Evolutionary conservation across 92 coral and sea anemone genomes (phyloP), one percentile per base, ranked within the genome.

Genomic region (Zoanthus solanderi): DNA sequence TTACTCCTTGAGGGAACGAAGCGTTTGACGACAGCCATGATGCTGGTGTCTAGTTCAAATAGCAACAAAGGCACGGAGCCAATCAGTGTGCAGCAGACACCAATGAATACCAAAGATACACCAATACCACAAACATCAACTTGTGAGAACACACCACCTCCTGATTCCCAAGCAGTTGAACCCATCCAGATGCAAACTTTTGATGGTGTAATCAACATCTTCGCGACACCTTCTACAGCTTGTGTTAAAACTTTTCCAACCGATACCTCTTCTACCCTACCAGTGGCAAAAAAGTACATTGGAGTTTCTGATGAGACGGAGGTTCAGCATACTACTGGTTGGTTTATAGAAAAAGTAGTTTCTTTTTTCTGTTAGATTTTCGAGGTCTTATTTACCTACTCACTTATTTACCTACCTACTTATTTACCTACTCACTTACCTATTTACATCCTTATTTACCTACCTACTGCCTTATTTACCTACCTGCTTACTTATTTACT

Each of bases 91-190:
- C 75, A 81, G 85, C 18, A 81, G 61, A 81, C 85, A 45, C 84
- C 84, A 17, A 44, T 28, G 37, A 4, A 34, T 17, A 6, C 58
- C 8, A 8, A 37, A 14, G 52, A 18, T 28, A 79, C 84, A 2
- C 85, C 85, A 42, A 17, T 65, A 28, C 85, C 75, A 66, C 85
- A 73, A 28, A 63, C 85, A 66, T 81, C 85, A 8, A 28, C 85
- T 14, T 81, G 85, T 30, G 75, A 81, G 9, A 81, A 46, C 75
- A 81, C 85, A 13, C 75, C 85, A n/a, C 85, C 85, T 13, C 75
- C 85, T 23, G 85, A 81, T 48, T 67, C 23, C 75, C 45, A 71
- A 13, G 46, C 18, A 45, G 85, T 31, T 65, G 45, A 50, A 32
- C 9, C 44, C 45, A 23, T 15, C 46, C 15, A 44, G 23, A 76